Evolutionary conservation across 2,797 vertebrate genomes (phyloP), one percentile per base, ranked within the genome.

Genomic region (Ispidina picta): DNA sequence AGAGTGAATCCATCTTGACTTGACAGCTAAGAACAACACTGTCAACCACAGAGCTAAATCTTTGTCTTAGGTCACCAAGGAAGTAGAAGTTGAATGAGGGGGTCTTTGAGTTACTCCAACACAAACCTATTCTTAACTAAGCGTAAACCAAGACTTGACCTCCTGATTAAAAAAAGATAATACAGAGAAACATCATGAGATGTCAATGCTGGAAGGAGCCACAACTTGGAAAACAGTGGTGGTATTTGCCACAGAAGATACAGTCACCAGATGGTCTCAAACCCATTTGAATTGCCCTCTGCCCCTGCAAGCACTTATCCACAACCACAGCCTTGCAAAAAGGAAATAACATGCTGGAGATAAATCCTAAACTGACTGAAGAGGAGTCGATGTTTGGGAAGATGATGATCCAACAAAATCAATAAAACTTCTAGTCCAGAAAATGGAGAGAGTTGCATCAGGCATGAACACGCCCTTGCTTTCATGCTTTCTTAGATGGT

Each of bases 11-110:
- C 86, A 93, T 94, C 95, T 96, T 96, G 59, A 29, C 65, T 46
- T 93, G 95, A 93, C 94, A 96, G 94, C 92, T 75, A 70, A 91
- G 75, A 92, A 94, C 92, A 96, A 91, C 95, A 94, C 26, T 86
- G 84, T 52, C 83, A 80, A 16, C 51, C 88, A 44, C 60, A 75
- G 75, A 92, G 69, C 85, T 64, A n/a, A 63, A 56, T 33, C 88
- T 81, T 75, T 37, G 71, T 59, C 63, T 77, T 29, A 20, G 89
- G 78, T 89, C 74, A 90, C 81, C 90, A 66, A 70, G 88, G 81
- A 89, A 91, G 83, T 11, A 91, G 64, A 33, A 59, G 28, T n/a
- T 31, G 70, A 89, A 52, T 48, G 51, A 43, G 37, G 21, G 52
- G 49, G 41, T 60, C 80, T 86, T 20, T 66, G 48, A 71, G 68